Evolutionary conservation across 2,888 invertebrate species (phyloP).

Genomic region (Rambutsinella grinnellia): DNA sequence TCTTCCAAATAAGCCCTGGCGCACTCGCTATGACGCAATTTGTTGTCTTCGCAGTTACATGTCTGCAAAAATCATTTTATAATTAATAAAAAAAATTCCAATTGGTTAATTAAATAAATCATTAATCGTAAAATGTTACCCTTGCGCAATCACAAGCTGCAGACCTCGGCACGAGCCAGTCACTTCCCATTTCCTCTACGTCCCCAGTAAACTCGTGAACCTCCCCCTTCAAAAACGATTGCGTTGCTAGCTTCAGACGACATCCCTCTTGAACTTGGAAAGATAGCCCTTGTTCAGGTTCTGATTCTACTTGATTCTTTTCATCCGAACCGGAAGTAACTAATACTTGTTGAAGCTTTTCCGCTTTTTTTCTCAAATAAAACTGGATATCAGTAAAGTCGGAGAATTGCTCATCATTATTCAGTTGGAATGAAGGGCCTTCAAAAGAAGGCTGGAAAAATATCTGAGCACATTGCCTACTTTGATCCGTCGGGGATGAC

Average conservation of each 20-base stretch:
- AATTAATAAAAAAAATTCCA: background rate
- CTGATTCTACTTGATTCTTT: no score
- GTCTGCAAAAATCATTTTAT: slow-evolving; percentile 1
- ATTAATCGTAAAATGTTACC: background rate
- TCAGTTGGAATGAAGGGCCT: background rate
- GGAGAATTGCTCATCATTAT: slow-evolving; percentile 1
- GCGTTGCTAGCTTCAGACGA: background rate
- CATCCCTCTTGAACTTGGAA: slow-evolving; percentile 4
- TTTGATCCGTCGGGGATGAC: background rate
- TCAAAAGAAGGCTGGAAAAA: background rate
- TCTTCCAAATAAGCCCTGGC: slow-evolving; percentile 39
- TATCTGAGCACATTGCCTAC: slow-evolving; percentile 2
- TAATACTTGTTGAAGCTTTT: background rate
- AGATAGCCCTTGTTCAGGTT: no score
- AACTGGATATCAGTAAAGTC: slow-evolving; percentile 1
- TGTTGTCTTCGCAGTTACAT: slow-evolving; percentile 23
- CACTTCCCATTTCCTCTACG: background rate
- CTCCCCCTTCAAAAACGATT: background rate
- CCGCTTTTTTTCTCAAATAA: background rate
- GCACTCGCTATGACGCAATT: slow-evolving; percentile 23
- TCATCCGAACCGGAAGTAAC: no score
- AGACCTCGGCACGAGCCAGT: background rate
- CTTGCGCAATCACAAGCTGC: slow-evolving; percentile 6
- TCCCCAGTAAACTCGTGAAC: background rate
- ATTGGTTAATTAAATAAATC: background rate